A percentile compares a stretch with the other conserved stretches of the same genome.
phyloP scores from a whole-genome alignment of 2,888 invertebrate species.

The Amphiduros pacificus region DNA sequence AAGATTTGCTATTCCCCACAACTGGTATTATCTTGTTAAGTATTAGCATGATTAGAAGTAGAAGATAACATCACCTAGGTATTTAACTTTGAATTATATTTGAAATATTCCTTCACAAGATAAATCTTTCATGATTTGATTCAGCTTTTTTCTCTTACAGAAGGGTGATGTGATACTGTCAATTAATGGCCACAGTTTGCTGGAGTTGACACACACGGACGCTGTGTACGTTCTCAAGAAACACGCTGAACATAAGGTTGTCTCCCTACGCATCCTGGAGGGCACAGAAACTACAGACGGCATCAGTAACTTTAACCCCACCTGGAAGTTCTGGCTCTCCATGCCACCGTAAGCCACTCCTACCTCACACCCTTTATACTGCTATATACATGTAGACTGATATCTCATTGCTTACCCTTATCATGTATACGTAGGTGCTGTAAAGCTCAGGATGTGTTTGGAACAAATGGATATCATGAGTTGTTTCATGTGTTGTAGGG shows the following conservation, averaged over 20 bases:
- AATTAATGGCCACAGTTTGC: constrained; percentile 59
- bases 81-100: no score
- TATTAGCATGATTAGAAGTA: no score
- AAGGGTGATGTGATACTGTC: constrained; percentile 62
- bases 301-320: constrained; percentile 60
- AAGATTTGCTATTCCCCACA: not conserved
- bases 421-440: no score
- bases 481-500: no score
- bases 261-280: constrained; percentile 59
- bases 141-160: constrained; percentile 42
- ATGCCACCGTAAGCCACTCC: constrained; percentile 55
- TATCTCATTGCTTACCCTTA: no score
- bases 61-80: no score
- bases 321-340: constrained; percentile 63
- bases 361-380: no score
- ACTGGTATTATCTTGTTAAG: not conserved
- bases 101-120: no score
- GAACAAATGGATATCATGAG: no score
- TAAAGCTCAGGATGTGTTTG: no score
- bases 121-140: no score
- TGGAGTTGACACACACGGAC: constrained; percentile 60
- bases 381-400: no score
- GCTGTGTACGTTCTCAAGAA: constrained; percentile 60
- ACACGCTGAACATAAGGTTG: constrained; percentile 50
- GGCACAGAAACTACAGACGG: constrained; percentile 60